Percentiles rank a stretch among this genome's conserved stretches.
These are phyloP conservation scores for Microctenopoma stevenorrisi DNA, from an alignment of 2,797 vertebrate genomes.

Conservation along the genomic window DNA sequence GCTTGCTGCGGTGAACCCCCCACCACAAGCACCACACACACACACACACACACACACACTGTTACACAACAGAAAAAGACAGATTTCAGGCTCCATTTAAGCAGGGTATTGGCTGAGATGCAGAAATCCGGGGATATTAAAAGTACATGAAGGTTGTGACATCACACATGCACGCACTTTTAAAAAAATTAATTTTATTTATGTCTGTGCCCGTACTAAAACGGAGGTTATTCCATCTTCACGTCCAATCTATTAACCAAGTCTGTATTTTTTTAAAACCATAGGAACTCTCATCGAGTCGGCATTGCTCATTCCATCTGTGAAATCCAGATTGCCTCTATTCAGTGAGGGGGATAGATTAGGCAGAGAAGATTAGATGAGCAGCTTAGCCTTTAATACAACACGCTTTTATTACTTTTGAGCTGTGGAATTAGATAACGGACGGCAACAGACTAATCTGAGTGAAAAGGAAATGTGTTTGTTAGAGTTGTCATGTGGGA, in stretches of 20 bases:
- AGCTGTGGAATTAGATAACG: constrained; percentile 66
- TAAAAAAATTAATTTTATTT: not conserved
- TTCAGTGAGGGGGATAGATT: constrained; percentile 65
- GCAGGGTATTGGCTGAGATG: constrained; percentile 34
- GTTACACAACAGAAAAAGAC: constrained; percentile 43
- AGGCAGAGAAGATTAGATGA: constrained; percentile 72
- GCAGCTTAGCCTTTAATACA: constrained; percentile 69
- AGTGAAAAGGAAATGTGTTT: constrained; percentile 6
- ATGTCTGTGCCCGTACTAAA: not conserved
- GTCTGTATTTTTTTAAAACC: not conserved
- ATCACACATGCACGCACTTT: constrained; percentile 10
- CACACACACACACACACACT: not conserved
- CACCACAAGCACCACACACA: not conserved
- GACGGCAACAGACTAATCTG: constrained; percentile 25
- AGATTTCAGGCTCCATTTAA: constrained; percentile 36
- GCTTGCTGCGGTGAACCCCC: constrained; percentile 6
- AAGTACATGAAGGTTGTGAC: constrained; percentile 13
- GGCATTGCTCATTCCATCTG: constrained; percentile 43
- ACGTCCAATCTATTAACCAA: not conserved
- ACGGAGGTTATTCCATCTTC: constrained; percentile 4
- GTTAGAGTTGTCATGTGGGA: constrained; percentile 8
- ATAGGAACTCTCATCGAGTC: constrained; percentile 13
- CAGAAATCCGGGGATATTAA: constrained; percentile 42
- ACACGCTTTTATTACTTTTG: constrained; percentile 72
- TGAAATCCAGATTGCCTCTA: constrained; percentile 38